A percentile compares a stretch with the other conserved stretches of the same genome.
Conservation (phyloP, 2,888 invertebrate genomes). For the Pyrrhosoma nymphula region DNA sequence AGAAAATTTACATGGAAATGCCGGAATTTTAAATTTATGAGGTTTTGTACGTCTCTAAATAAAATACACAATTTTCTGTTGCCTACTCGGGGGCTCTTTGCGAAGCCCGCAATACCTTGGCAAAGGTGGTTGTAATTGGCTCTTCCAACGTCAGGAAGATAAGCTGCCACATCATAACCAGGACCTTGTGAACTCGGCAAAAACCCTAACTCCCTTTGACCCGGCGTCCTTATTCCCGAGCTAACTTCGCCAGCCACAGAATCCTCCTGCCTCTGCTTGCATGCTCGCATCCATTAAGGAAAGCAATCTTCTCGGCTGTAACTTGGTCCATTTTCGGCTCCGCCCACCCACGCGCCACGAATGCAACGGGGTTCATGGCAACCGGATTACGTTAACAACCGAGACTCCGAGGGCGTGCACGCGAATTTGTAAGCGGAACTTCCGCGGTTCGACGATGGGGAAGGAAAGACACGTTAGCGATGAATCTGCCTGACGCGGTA, state of each 20-base stretch:
- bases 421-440: too few species aligned
- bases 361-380: too few species aligned
- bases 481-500: too few species aligned
- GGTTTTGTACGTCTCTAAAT: too few species aligned
- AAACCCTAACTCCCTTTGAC: not conserved
- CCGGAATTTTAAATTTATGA: too few species aligned
- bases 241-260: not conserved
- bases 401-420: too few species aligned
- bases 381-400: too few species aligned
- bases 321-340: not conserved
- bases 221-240: not conserved
- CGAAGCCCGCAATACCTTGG: not conserved
- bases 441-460: too few species aligned
- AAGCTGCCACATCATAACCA: not conserved
- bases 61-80: too few species aligned
- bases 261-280: not conserved
- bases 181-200: not conserved
- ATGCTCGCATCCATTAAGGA: constrained; percentile 42
- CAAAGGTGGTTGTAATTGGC: not conserved
- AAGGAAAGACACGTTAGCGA: too few species aligned
- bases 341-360: not conserved
- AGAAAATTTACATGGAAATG: too few species aligned
- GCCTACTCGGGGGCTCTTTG: not conserved
- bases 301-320: constrained; percentile 20
- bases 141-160: not conserved